Percentiles rank a stretch among this genome's conserved stretches.
phyloP scores from a whole-genome alignment of 2,797 vertebrate species.

The Lophotriccus pileatus region DNA sequence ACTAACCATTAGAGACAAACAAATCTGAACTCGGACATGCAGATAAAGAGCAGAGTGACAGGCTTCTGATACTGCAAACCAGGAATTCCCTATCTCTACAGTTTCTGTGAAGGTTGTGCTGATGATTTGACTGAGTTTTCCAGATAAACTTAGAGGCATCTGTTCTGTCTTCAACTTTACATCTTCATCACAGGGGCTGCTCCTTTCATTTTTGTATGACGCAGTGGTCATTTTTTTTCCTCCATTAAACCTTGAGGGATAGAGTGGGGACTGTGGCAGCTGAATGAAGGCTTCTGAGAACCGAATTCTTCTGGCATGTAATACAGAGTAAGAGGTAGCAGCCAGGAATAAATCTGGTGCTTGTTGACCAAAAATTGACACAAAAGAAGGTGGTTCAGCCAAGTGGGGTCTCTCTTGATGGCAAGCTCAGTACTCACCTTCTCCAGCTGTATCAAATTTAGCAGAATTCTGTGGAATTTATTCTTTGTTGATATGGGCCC shows the following conservation, averaged over 20 bases:
- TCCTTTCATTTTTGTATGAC: background rate
- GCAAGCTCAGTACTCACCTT: background rate
- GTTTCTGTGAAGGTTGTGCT: background rate
- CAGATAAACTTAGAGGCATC: background rate
- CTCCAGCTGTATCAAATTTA: background rate
- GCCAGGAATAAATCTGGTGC: background rate
- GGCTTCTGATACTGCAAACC: background rate
- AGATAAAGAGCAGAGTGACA: background rate
- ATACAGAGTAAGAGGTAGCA: background rate
- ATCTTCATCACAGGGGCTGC: background rate
- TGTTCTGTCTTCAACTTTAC: background rate
- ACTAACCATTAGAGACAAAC: background rate
- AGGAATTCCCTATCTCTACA: background rate
- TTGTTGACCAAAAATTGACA: background rate
- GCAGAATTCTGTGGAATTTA: background rate
- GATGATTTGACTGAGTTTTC: background rate
- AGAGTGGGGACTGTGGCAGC: background rate
- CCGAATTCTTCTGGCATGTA: background rate
- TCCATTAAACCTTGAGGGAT: background rate
- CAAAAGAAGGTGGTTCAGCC: background rate
- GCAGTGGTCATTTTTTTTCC: background rate
- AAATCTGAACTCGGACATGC: background rate
- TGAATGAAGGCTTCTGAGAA: background rate
- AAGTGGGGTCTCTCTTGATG: background rate
- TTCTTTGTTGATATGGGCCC: background rate